Base-by-base conservation (phyloP, 2,888 invertebrate species). In the Protonemura montana region DNA sequence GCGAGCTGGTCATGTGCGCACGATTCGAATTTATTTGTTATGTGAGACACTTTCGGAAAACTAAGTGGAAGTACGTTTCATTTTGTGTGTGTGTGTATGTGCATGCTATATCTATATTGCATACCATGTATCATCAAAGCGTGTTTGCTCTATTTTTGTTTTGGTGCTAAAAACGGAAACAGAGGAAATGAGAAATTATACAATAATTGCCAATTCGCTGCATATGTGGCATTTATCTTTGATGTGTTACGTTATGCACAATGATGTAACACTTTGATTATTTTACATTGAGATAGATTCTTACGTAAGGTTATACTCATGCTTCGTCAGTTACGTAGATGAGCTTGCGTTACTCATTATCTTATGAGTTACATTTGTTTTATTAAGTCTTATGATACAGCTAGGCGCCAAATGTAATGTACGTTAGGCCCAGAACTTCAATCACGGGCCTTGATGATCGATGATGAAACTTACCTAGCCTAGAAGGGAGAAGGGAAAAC, bases 201-300 rank as follows among this genome's bases (percentile, higher is more conserved):
- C 78, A 78, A 78, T 78, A 78, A 78, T 28, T 28, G 78, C 28
- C 78, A 78, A 28, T 27, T 78, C 27, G 13, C 78, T 78, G 78
- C 78, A 28, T 78, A 26, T 28, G 28, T 78, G 78, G 78, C 28
- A 78, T 78, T 78, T 78, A 78, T 78, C 78, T 78, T 78, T 78
- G 78, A 78, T 78, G 78, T 78, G 27, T 59, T 59, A 10, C 10
- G 7, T 59, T 59, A 59, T 28, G 21, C 26, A 78, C 78, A 27
- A 7, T 13, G 28, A 13, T 16, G 26, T 28, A 5, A 16, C 26
- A 16, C 26, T 78, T 28, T 78, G 78, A 78, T 78, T 21, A 78
- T 21, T 35, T 35, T 35, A 35, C 10, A 28, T 78, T 78, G 78
- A 28, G 28, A 78, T 78, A 78, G 78, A 25, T 76, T 76, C 26